These are phyloP conservation scores for Drosophila suzukii DNA, from an alignment of 1,140 invertebrate genomes.

Conservation along the genomic window DNA sequence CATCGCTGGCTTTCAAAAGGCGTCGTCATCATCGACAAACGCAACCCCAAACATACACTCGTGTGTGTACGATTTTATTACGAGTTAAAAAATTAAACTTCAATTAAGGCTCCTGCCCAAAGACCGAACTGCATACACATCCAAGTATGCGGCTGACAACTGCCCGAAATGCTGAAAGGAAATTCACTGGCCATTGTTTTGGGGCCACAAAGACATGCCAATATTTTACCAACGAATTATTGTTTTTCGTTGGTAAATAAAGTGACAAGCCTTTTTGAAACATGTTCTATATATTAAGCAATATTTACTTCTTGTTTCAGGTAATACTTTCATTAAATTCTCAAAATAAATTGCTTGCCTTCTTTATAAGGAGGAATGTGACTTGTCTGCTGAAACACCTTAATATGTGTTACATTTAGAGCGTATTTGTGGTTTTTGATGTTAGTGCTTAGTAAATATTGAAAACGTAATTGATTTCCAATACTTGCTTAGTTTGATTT, in stretches of 20 bases:
- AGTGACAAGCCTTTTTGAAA: not conserved
- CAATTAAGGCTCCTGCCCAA: constrained; percentile 52
- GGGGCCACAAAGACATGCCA: constrained; percentile 2
- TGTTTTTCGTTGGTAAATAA: not conserved
- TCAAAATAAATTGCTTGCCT: too few relatives aligned
- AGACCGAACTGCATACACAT: constrained; percentile 5
- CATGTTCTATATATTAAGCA: too few relatives aligned
- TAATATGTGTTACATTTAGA: too few relatives aligned
- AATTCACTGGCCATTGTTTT: constrained; percentile 6
- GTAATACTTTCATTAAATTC: too few relatives aligned
- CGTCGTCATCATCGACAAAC: constrained; percentile 10
- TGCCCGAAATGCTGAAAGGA: constrained; percentile 36
- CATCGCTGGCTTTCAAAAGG: constrained; percentile 53
- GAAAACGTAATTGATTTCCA: not conserved
- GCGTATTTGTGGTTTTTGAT: too few relatives aligned
- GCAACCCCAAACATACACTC: constrained; percentile 19
- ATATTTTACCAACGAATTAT: not conserved
- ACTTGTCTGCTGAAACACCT: too few relatives aligned
- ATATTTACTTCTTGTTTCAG: too few relatives aligned
- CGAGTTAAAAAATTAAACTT: constrained; percentile 57
- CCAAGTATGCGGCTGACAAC: constrained; percentile 15
- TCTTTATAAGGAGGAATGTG: too few relatives aligned
- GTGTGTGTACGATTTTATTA: constrained; percentile 11
- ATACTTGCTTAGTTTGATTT: too few relatives aligned
- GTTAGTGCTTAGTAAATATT: not conserved